phyloP scores from a whole-genome alignment of 2,888 invertebrate species.

The Catocala fraxini region DNA sequence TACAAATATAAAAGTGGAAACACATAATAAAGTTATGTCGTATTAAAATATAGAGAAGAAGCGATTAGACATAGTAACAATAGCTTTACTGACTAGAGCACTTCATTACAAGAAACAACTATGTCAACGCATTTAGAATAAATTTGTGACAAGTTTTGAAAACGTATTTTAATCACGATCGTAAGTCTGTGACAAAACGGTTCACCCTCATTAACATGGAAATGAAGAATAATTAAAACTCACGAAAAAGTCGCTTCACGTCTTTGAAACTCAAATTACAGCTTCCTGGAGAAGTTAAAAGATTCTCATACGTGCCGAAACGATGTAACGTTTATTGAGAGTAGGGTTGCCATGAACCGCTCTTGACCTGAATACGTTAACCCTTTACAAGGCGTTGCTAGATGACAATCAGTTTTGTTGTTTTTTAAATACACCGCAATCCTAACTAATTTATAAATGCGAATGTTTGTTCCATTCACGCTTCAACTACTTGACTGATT shows the following conservation, averaged over 20 bases:
- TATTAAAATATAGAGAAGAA: too few species aligned
- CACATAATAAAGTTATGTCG: too few species aligned
- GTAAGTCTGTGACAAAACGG: slow-evolving; percentile 32
- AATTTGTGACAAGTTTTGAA: slow-evolving; percentile 20
- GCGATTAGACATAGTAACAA: too few species aligned
- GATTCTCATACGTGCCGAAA: slow-evolving; percentile 45
- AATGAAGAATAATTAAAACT: slow-evolving; percentile 50
- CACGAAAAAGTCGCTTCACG: slow-evolving; percentile 37
- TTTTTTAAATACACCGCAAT: too few species aligned
- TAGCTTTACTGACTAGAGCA: too few species aligned
- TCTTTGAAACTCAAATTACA: slow-evolving; percentile 50
- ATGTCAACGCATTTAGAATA: background rate
- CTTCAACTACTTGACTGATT: too few species aligned
- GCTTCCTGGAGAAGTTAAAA: slow-evolving; percentile 41
- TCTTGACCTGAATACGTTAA: background rate
- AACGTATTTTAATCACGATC: slow-evolving; percentile 39
- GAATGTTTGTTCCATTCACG: too few species aligned
- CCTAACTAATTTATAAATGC: too few species aligned
- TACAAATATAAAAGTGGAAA: too few species aligned
- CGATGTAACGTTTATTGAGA: slow-evolving; percentile 32
- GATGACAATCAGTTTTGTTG: too few species aligned
- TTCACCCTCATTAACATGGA: slow-evolving; percentile 47
- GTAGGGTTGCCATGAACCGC: slow-evolving; percentile 15
- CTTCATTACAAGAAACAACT: background rate
- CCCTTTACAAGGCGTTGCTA: background rate